These are phyloP conservation scores for Athene cunicularia DNA, from an alignment of 2,113 vertebrate species.

Conservation along the genomic window DNA sequence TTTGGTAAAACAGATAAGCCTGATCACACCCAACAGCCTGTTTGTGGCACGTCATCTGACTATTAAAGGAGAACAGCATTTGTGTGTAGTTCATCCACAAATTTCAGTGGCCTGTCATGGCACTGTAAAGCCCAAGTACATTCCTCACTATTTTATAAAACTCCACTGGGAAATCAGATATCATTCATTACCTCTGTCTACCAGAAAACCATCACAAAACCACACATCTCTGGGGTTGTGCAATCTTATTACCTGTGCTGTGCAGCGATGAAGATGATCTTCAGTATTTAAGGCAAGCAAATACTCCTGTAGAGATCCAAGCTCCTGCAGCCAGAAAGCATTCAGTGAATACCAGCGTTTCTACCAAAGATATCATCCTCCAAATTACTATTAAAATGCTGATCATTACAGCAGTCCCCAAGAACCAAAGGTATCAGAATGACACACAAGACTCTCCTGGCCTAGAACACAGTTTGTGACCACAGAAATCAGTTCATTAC, in stretches of 20 bases:
- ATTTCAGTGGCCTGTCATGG: background rate
- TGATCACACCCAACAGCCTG: background rate
- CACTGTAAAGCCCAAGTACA: background rate
- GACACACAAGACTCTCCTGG: background rate
- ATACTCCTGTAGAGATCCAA: slow-evolving; percentile 91
- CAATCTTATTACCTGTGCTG: slow-evolving; percentile 82
- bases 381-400: background rate
- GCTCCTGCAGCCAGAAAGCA: slow-evolving; percentile 79
- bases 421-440: background rate
- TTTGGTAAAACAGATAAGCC: background rate
- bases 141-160: background rate
- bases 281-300: slow-evolving; percentile 93
- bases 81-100: background rate
- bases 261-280: slow-evolving; percentile 89
- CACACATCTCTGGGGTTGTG: background rate
- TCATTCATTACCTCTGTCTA: background rate
- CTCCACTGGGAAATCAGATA: background rate
- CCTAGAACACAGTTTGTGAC: background rate
- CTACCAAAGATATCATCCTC: background rate
- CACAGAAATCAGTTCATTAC: background rate
- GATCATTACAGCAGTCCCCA: background rate
- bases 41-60: background rate
- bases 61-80: background rate
- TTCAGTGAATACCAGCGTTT: background rate
- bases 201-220: background rate